Base-by-base conservation (phyloP, 2,113 vertebrate species). In the Ameiurus melas region DNA sequence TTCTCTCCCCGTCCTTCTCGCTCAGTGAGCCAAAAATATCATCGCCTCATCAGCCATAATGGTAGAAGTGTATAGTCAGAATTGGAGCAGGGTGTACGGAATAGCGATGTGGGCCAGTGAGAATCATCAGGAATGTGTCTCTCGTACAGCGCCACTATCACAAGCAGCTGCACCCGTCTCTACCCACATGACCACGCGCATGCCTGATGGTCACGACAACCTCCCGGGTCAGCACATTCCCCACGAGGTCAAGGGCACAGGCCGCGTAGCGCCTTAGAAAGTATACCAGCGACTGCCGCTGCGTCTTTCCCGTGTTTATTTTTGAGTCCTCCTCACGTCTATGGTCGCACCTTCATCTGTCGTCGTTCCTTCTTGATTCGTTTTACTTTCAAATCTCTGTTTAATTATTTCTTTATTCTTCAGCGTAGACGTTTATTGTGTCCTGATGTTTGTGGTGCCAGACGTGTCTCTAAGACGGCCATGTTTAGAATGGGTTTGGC, bases 1-100 rank as follows among this genome's bases (percentile, higher is more conserved):
- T 27, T n/a, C 71, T 20, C 36, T n/a, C 85, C 36, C 14, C 12
- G n/a, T 81, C 19, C 22, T 86, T 79, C 20, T 20, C 36, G 62
- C 84, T 82, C 77, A 1, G 33, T 3, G 64, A 62, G 66, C 85
- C 89, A 89, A 85, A 90, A 89, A 92, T 91, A 90, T 87, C 86
- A 53, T 27, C 51, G 66, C 82, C 89, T 91, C 90, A 86, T 90
- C 87, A 90, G 90, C 86, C 8, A 55, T 36, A 77, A 30, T 66
- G 22, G 53, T 81, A 85, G 70, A 58, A 57, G 84, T 89, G 68
- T 81, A 55, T 68, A 86, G 86, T 89, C 82, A 81, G 66, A 92
- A 85, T 58, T 85, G 89, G 89, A 84, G 85, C 89, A 87, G 82
- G 85, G 85, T 43, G 75, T 83, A 66, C 85, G 30, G 64, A 8